Evolutionary conservation across 2,113 vertebrate genomes (phyloP), one percentile per base, ranked within the genome.

Genomic region (Hippocampus mohnikei): DNA sequence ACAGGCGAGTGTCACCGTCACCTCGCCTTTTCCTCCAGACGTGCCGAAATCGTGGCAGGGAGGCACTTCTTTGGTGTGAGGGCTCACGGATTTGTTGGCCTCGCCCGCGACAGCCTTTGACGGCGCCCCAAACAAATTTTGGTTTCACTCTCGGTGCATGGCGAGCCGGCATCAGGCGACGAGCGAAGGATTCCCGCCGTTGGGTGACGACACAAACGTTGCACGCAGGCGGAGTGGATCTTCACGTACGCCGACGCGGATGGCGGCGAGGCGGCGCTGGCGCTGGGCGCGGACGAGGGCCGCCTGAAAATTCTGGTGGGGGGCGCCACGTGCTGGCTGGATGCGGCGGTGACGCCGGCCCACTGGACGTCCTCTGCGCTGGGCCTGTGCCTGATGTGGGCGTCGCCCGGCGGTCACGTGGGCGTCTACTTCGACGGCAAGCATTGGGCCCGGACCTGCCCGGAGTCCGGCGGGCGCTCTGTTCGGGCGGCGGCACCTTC

Each of bases 311-410:
- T 93, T 60, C 50, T 67, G 74, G 69, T 98, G 0, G 87, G 78
- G 15, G 90, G 79, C 3, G 74, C 73, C 0, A 72, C 76, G 29
- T 99, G 97, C 73, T 23, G 82, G 0, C 72, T 99, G 20, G 76
- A 88, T 3, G 81, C 85, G 1, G 73, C 83, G 1, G 21, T 96
- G 53, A 75, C 72, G 5, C 40, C 87, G 42, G 21, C 78, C 5
- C 88, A 95, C 60, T 88, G 96, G 82, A 94, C 94, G 16, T 85
- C 89, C 0, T 77, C 50, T 25, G 95, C 97, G 91, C 92, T 86
- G 69, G 88, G 81, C 46, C 81, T 96, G 29, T 99, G 97, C 58
- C 15, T 97, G 0, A 33, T 91, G 18, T 96, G 94, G 94, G 86
- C 90, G 1, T 93, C 90, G 3, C 78, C 88, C 2, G 84, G 64